Base-by-base conservation (phyloP, 2,113 vertebrate genomes). In the Hemichromis elongatus region DNA sequence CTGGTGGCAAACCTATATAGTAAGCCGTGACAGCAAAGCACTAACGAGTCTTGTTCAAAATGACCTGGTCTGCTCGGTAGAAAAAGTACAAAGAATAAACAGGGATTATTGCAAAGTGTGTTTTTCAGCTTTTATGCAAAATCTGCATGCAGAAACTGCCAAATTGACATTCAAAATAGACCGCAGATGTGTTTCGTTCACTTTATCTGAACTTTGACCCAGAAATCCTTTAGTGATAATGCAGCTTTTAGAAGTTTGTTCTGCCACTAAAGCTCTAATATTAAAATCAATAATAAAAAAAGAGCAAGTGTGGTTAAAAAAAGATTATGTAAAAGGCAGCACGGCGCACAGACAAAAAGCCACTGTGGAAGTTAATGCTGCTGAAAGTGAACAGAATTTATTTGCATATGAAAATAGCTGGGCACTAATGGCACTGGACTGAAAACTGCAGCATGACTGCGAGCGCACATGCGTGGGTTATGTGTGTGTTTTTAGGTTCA, bases 1-100 rank as follows among this genome's bases (percentile, higher is more conserved):
- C 78, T 92, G 93, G 93, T 88, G 92, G 90, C 89, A 90, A 93
- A 91, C 89, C 90, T 79, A 93, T 92, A 92, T 45, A 81, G 42
- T 50, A 50, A 50, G 82, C 81, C 24, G 2, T 81, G 87, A 90
- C 86, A 61, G 85, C 78, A 84, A 40, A 84, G 83, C 3, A 7
- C 61, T 18, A 12, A 21, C 3, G 5, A 73, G 78, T 56, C 53
- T 42, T 21, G 13, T 45, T 73, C n/a, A 18, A 73, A 28, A 37
- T 63, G 40, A 88, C 73, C 52, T 28, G 5, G 26, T 52, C 6
- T 11, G 9, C 26, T 37, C 24, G 42, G 57, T 52, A 13, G 47
- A 24, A 7, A 16, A 18, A 9, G 26, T 68, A 18, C 56, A 42
- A 82, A 21, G 52, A 66, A 37, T 33, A 82, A 84, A 80, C 7